These are phyloP conservation scores for Loris lydekkerianus DNA, from an alignment of 2,797 vertebrate genomes.

Conservation along the genomic window DNA sequence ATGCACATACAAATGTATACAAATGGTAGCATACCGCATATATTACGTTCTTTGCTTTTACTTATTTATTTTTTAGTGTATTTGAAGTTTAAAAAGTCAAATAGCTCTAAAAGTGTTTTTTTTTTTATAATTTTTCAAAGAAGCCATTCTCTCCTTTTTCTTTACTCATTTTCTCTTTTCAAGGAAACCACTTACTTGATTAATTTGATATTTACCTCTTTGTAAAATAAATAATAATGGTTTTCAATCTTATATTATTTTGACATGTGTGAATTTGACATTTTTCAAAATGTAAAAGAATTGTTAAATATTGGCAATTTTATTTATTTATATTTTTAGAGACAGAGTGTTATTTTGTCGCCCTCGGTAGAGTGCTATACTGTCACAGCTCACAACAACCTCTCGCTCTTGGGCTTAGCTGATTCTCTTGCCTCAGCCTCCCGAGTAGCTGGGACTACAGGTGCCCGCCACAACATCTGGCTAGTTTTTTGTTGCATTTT, in stretches of 20 bases:
- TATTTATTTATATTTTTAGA: too few species aligned
- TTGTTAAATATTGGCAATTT: slow-evolving; percentile 1
- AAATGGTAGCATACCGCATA: not conserved
- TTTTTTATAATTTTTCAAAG: not conserved
- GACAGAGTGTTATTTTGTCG: too few species aligned
- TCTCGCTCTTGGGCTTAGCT: too few species aligned
- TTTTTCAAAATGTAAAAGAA: slow-evolving; percentile 18
- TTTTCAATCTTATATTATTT: slow-evolving; percentile 45
- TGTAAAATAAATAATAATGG: not conserved
- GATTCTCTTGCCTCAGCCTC: too few species aligned
- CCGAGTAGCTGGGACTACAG: too few species aligned
- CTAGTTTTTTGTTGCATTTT: too few species aligned
- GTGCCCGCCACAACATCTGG: too few species aligned
- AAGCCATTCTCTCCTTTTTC: not conserved
- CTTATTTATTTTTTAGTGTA: slow-evolving; percentile 19
- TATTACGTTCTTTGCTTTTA: not conserved
- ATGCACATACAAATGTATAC: not conserved
- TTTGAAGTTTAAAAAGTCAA: slow-evolving; percentile 3
- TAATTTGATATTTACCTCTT: not conserved
- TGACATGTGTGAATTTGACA: slow-evolving; percentile 53
- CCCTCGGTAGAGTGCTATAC: too few species aligned
- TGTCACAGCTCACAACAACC: too few species aligned
- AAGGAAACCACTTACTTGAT: not conserved
- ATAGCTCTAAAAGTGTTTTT: not conserved
- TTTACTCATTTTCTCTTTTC: not conserved